phyloP scores from a whole-genome alignment of 2,113 vertebrate genomes.

The Scolopax mira region DNA sequence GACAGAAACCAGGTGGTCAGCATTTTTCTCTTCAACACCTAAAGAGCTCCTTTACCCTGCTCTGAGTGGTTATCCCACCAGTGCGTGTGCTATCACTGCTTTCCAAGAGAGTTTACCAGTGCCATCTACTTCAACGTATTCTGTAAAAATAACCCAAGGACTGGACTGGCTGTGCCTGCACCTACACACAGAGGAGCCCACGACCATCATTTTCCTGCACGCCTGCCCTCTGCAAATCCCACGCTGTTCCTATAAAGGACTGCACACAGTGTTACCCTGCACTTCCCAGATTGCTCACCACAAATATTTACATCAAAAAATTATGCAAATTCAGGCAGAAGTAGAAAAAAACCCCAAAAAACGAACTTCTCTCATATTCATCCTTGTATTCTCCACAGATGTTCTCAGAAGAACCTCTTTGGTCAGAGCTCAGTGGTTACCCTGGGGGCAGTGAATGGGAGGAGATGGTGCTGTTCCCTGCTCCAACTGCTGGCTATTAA shows the following conservation, averaged over 20 bases:
- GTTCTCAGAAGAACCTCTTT: background rate
- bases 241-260: background rate
- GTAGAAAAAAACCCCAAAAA: background rate
- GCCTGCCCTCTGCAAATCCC: constrained; percentile 14
- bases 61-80: fast-evolving
- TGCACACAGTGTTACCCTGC: background rate
- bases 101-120: background rate
- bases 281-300: background rate
- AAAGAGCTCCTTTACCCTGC: background rate
- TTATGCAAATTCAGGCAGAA: background rate
- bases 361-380: background rate
- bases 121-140: background rate
- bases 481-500: background rate
- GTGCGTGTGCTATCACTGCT: background rate
- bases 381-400: background rate
- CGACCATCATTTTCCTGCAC: background rate
- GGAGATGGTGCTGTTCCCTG: background rate
- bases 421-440: background rate
- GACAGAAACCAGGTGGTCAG: background rate
- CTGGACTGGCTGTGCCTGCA: background rate
- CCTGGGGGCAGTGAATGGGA: background rate
- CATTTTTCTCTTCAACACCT: background rate
- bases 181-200: background rate
- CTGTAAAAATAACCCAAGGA: background rate
- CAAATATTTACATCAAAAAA: background rate